A percentile compares a stretch with the other conserved stretches of the same genome.
Conservation (phyloP, 2,797 vertebrate genomes). For the Schizothorax lantsangensis region DNA sequence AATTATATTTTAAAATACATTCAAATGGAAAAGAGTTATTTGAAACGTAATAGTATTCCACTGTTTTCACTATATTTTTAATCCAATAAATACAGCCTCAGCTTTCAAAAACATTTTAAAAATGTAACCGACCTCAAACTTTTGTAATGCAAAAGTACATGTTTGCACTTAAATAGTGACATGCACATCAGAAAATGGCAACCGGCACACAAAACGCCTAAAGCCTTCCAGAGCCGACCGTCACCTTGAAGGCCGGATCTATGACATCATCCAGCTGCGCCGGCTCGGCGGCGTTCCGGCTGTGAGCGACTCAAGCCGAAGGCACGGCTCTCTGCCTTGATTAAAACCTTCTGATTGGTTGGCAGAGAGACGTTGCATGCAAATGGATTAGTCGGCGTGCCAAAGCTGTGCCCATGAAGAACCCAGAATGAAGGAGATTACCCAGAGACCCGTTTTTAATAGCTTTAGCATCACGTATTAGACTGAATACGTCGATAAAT, state of each 20-base stretch:
- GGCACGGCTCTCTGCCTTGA: conserved; percentile 33
- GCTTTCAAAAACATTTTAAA: neutral
- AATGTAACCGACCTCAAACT: neutral
- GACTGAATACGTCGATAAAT: conserved; percentile 16
- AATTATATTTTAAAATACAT: neutral
- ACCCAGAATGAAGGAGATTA: conserved; percentile 31
- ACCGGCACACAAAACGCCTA: neutral
- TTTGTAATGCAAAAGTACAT: neutral
- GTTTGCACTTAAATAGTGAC: neutral
- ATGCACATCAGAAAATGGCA: neutral
- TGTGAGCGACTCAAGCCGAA: conserved; percentile 40
- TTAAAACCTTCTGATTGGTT: conserved; percentile 36
- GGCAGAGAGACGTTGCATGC: conserved; percentile 28
- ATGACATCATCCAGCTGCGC: conserved; percentile 60
- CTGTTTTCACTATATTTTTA: neutral
- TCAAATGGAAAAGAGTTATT: neutral
- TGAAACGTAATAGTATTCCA: neutral
- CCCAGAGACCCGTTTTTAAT: conserved; percentile 30
- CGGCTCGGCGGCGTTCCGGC: conserved; percentile 26
- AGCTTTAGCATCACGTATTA: conserved; percentile 23
- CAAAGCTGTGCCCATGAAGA: conserved; percentile 39
- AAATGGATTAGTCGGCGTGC: conserved; percentile 42
- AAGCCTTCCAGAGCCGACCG: conserved; percentile 36
- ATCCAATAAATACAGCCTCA: neutral
- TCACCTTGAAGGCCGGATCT: conserved; percentile 49